These are phyloP conservation scores for Opisthocomus hoazin DNA, from an alignment of 2,113 vertebrate species.

Conservation along the genomic window DNA sequence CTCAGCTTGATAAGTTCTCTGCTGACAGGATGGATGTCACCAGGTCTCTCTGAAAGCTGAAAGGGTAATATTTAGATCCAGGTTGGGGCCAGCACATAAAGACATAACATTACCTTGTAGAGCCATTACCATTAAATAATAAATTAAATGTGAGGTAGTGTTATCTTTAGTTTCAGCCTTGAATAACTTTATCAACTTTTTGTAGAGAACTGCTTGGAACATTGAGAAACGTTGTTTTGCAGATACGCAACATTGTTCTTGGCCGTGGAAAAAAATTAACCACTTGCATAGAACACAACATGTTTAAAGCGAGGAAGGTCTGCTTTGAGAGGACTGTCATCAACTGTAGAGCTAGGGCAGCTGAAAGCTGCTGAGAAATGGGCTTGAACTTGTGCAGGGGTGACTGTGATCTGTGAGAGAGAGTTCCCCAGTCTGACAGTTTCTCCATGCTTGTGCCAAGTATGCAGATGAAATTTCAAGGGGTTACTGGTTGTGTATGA, in stretches of 20 bases:
- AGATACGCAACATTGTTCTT: not conserved
- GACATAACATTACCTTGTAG: not conserved
- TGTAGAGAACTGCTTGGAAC: not conserved
- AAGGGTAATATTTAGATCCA: not conserved
- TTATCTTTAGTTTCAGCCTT: not conserved
- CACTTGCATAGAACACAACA: not conserved
- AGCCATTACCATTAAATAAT: not conserved
- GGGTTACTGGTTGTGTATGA: not conserved
- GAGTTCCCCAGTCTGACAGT: not conserved
- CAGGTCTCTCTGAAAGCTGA: not conserved
- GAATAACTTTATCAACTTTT: not conserved
- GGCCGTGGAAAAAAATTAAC: not conserved
- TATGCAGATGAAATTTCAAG: not conserved
- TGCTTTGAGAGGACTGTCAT: not conserved
- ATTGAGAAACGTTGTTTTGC: not conserved
- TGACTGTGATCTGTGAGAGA: not conserved
- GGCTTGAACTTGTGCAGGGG: not conserved
- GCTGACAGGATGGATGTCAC: not conserved
- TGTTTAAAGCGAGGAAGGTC: not conserved
- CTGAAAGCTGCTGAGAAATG: not conserved
- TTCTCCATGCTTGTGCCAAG: not conserved
- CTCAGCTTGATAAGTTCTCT: not conserved
- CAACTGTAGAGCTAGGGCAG: not conserved
- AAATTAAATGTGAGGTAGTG: not conserved
- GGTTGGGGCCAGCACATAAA: not conserved